phyloP scores from a whole-genome alignment of 2,888 invertebrate genomes.

The Diarsia dahlii region DNA sequence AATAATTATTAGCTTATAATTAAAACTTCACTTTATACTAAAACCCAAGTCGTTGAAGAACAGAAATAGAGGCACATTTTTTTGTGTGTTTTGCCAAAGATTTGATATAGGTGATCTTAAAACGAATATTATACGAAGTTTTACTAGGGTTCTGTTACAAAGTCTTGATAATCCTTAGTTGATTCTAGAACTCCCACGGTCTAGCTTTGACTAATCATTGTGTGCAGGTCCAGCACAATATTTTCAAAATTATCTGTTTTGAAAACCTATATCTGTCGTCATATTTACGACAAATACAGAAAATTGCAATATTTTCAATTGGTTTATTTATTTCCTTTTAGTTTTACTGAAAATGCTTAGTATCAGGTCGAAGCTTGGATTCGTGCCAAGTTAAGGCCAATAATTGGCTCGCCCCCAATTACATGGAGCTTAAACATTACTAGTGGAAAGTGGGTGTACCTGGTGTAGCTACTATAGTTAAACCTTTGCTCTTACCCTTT shows the following conservation, averaged over 20 bases:
- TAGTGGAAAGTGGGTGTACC: neutral
- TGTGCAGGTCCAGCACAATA: too few species aligned
- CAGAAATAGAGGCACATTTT: neutral
- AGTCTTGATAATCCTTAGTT: too few species aligned
- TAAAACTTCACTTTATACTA: neutral
- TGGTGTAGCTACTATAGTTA: too few species aligned
- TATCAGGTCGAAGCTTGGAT: neutral
- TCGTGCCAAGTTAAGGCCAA: neutral
- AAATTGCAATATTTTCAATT: too few species aligned
- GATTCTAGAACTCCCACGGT: too few species aligned
- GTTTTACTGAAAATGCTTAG: neutral
- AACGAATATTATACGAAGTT: too few species aligned
- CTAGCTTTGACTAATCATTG: too few species aligned
- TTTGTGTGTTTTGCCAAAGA: neutral
- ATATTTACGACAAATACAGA: too few species aligned
- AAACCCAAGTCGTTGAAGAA: neutral
- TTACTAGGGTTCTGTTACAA: neutral
- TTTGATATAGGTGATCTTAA: too few species aligned
- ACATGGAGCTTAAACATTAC: neutral
- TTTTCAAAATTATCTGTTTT: too few species aligned
- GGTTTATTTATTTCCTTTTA: too few species aligned
- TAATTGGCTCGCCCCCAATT: neutral
- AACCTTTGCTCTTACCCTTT: neutral
- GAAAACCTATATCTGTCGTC: too few species aligned
- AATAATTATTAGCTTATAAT: neutral